Conservation (phyloP, 2,797 vertebrate genomes). For the Helostoma temminkii region DNA sequence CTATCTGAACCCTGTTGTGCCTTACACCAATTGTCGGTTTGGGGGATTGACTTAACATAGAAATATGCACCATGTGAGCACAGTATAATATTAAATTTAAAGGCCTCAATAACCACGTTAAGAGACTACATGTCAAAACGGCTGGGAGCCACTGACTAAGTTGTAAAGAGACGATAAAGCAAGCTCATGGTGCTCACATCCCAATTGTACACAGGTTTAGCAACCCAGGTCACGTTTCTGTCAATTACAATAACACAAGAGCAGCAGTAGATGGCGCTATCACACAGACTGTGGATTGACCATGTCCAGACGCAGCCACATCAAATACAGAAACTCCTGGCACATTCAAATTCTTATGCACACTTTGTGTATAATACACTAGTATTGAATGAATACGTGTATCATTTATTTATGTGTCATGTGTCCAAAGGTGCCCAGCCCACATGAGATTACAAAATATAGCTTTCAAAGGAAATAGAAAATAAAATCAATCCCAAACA, state of each 20-base stretch:
- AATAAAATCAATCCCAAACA: no score
- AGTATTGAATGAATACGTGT: no score
- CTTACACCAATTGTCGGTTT: no score
- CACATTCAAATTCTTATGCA: no score
- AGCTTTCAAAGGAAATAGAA: no score
- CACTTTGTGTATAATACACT: constrained; percentile 1
- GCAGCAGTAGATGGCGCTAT: constrained; percentile 65
- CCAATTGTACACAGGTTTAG: background rate
- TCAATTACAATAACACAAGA: constrained; percentile 4
- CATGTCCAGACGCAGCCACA: background rate
- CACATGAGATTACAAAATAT: no score
- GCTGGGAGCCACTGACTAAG: no score
- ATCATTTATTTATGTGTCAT: no score
- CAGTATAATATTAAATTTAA: background rate
- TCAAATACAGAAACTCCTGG: background rate
- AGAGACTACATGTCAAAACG: background rate
- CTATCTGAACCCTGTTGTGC: no score
- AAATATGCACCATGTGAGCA: no score
- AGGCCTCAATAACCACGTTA: background rate
- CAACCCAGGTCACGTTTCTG: background rate
- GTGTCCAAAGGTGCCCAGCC: no score
- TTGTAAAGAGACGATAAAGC: background rate
- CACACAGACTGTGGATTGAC: constrained; percentile 15
- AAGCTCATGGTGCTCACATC: background rate
- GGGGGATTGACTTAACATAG: no score